phyloP scores from a whole-genome alignment of 2,888 invertebrate genomes.

The Tiliacea citrago region DNA sequence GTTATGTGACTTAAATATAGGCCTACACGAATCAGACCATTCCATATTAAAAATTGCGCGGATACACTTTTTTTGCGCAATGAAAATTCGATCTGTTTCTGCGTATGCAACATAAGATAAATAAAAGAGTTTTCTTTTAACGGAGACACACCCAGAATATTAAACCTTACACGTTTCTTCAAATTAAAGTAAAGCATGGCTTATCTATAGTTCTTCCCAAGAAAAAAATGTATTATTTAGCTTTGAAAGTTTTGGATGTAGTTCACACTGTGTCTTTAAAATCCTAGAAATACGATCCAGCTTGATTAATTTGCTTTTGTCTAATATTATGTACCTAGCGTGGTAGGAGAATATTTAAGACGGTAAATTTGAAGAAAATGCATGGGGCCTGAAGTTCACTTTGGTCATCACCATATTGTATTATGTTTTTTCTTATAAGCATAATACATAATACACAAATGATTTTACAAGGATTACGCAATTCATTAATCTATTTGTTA shows the following conservation, averaged over 20 bases:
- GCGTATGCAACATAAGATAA: neutral
- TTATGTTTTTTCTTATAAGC: neutral
- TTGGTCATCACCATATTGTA: no score
- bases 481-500: constrained; percentile 8
- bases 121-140: constrained; percentile 2
- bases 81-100: no score
- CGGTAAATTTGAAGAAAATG: neutral
- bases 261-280: constrained; percentile 20
- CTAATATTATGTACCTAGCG: neutral
- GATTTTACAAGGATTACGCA: no score
- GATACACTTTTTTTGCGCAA: no score
- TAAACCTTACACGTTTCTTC: neutral
- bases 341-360: neutral
- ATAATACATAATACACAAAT: neutral
- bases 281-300: neutral
- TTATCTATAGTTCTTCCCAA: neutral
- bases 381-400: no score
- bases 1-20: no score
- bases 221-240: constrained; percentile 38
- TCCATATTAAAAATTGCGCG: no score
- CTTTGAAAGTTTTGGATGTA: constrained; percentile 3
- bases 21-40: no score
- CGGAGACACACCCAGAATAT: neutral
- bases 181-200: neutral
- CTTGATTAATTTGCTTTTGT: neutral